Evolutionary conservation across 2,888 invertebrate genomes (phyloP).

Genomic region (Vanessa cardui): DNA sequence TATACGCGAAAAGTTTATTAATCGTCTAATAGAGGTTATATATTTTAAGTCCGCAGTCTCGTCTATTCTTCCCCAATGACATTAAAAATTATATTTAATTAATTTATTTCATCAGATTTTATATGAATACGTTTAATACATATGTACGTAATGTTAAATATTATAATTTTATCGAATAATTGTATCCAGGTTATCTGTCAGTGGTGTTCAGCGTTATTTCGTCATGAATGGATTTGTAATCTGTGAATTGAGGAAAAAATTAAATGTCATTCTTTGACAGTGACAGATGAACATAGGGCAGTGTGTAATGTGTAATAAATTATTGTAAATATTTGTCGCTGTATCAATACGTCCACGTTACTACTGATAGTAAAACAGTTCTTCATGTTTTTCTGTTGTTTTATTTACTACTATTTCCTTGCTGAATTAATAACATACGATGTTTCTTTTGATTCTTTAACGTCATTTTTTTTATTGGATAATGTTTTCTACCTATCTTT

Average conservation of each 20-base stretch:
- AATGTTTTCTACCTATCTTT: no score
- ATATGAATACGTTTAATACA: background rate
- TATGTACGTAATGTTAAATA: background rate
- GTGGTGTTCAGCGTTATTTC: background rate
- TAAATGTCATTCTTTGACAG: conserved; percentile 2
- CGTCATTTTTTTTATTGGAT: no score
- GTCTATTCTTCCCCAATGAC: background rate
- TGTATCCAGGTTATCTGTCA: background rate
- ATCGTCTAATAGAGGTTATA: no score
- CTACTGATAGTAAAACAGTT: conserved; percentile 76
- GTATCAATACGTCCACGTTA: conserved; percentile 79
- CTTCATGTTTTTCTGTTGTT: conserved; percentile 71
- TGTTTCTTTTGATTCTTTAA: no score
- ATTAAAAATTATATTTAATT: background rate
- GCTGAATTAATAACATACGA: no score
- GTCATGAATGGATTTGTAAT: background rate
- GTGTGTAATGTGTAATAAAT: conserved; percentile 41
- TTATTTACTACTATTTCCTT: conserved; percentile 47
- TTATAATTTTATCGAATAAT: background rate
- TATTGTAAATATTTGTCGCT: conserved; percentile 76
- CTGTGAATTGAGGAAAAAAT: background rate
- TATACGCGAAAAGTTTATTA: no score
- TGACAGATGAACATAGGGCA: background rate
- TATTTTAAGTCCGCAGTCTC: no score
- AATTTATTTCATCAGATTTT: background rate